These are phyloP conservation scores for Bos javanicus DNA, from an alignment of 2,113 vertebrate genomes.

Conservation along the genomic window DNA sequence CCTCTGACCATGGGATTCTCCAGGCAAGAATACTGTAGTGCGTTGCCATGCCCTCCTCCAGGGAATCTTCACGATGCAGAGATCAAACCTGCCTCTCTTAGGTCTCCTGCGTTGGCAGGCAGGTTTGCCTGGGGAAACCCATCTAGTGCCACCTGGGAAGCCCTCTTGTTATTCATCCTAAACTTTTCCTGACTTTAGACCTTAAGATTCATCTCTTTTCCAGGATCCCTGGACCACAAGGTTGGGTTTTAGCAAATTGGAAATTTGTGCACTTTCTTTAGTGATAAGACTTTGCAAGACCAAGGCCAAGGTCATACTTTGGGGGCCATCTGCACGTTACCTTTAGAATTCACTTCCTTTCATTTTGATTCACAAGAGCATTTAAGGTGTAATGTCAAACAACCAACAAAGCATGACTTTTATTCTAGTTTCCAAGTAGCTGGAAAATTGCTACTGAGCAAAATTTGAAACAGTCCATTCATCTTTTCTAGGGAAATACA, in stretches of 20 bases:
- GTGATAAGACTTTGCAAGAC: not conserved
- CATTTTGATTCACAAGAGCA: not conserved
- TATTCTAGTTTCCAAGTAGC: constrained; percentile 11
- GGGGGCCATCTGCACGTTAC: not conserved
- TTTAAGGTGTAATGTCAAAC: not conserved
- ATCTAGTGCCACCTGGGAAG: not conserved
- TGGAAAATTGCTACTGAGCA: not conserved
- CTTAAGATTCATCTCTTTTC: not conserved
- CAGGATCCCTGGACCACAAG: not conserved
- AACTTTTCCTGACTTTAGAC: not conserved
- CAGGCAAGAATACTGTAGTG: not conserved
- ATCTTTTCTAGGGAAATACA: not conserved
- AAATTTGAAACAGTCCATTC: not conserved
- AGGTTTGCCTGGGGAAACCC: not conserved
- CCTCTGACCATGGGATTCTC: not conserved
- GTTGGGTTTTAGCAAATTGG: not conserved
- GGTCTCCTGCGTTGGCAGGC: not conserved
- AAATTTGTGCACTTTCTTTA: not conserved
- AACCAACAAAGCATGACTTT: not conserved
- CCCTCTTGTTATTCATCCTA: not conserved
- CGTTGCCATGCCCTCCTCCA: not conserved
- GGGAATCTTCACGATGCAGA: not conserved
- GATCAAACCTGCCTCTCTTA: not conserved
- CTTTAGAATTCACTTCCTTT: constrained; percentile 6
- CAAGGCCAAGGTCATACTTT: not conserved